Evolutionary conservation across 2,797 vertebrate species (phyloP).

Genomic region (Phalloptychus januarius): DNA sequence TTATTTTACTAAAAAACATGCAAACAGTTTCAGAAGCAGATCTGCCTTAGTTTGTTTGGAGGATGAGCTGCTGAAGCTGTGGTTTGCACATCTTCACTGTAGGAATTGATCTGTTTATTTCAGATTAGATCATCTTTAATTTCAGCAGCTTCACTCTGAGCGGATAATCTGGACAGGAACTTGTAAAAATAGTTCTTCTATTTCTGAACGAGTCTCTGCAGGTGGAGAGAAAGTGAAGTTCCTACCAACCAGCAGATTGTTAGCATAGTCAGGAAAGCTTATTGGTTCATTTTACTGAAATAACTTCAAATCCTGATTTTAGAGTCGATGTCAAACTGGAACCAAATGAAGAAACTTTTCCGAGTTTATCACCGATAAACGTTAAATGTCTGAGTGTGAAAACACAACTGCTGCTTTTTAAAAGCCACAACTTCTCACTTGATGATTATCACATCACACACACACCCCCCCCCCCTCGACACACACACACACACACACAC

Average conservation of each 20-base stretch:
- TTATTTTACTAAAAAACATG: neutral
- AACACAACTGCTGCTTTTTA: neutral
- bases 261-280: neutral
- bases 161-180: slow-evolving; percentile 63
- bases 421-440: slow-evolving; percentile 14
- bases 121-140: neutral
- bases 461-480: too few relatives aligned
- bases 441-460: too few relatives aligned
- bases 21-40: neutral
- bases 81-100: neutral
- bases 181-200: slow-evolving; percentile 74
- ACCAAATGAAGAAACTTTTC: neutral
- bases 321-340: too few relatives aligned
- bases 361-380: neutral
- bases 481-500: too few relatives aligned
- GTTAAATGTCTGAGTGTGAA: neutral
- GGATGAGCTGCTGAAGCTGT: neutral
- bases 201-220: slow-evolving; percentile 54
- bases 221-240: neutral
- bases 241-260: neutral
- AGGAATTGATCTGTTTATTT: neutral
- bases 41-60: neutral
- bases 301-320: slow-evolving; percentile 30
- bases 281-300: slow-evolving; percentile 43
- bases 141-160: slow-evolving; percentile 38